phyloP scores from a whole-genome alignment of 1,140 invertebrate genomes.

The Drosophila ogumai region DNA sequence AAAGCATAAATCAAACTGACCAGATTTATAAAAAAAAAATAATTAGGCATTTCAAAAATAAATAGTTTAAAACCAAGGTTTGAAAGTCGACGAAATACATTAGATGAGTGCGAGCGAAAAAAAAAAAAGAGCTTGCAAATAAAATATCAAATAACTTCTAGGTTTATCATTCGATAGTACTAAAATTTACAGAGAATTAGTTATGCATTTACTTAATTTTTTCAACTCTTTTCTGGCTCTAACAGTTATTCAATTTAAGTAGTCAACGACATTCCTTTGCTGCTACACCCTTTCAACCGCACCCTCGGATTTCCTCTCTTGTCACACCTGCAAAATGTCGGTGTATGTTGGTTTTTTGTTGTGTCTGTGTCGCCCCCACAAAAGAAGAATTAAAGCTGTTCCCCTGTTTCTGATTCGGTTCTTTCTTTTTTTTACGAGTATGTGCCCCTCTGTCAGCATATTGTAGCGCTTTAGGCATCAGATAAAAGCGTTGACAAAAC shows the following conservation, averaged over 20 bases:
- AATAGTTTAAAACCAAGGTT: neutral
- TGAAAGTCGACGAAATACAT: neutral
- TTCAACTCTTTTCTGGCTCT: neutral
- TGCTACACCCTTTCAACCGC: slow-evolving; percentile 25
- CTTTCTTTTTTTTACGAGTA: neutral
- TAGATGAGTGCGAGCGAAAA: neutral
- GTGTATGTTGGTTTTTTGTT: slow-evolving; percentile 2
- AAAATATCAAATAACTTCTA: no score
- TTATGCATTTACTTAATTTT: no score
- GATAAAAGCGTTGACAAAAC: slow-evolving; percentile 74
- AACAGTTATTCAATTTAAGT: slow-evolving; percentile 12
- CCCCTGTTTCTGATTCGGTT: slow-evolving; percentile 2
- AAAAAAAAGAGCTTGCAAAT: neutral
- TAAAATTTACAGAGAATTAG: neutral
- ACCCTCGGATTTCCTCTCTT: slow-evolving; percentile 10
- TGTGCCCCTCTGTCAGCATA: slow-evolving; percentile 18
- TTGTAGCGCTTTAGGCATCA: slow-evolving; percentile 64
- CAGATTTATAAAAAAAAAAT: neutral
- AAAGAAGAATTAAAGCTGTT: slow-evolving; percentile 47
- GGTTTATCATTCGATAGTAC: neutral
- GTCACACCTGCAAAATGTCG: slow-evolving; percentile 54
- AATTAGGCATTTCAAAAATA: neutral
- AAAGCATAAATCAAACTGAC: slow-evolving; percentile 9
- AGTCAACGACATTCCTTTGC: slow-evolving; percentile 24
- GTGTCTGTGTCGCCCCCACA: slow-evolving; percentile 22